Conservation (phyloP, 2,888 invertebrate species). For the Cecidostiba fungosa region DNA sequence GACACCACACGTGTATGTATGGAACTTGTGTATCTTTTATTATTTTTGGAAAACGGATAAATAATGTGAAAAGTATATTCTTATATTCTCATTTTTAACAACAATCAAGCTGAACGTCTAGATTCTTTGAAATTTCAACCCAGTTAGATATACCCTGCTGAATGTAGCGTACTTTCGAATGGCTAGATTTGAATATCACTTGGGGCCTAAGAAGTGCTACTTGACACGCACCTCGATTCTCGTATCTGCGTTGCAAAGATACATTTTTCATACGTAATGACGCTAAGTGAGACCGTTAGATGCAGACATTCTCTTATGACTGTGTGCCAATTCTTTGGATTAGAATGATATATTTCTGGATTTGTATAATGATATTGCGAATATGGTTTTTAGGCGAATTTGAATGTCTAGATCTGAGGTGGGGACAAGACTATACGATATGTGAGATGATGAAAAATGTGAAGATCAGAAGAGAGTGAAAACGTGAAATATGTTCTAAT, state of each 20-base stretch:
- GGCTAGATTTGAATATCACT: not conserved
- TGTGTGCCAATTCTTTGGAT: not conserved
- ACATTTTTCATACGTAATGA: constrained; percentile 14
- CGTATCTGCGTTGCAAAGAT: constrained; percentile 6
- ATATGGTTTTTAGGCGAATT: too few species aligned
- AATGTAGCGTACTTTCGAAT: not conserved
- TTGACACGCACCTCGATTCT: not conserved
- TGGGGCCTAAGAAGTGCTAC: not conserved
- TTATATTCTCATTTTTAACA: not conserved
- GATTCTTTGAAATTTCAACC: not conserved
- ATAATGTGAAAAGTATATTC: not conserved
- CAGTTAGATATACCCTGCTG: not conserved
- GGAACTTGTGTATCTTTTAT: not conserved
- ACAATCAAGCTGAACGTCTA: not conserved
- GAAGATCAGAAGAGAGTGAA: too few species aligned
- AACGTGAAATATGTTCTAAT: too few species aligned
- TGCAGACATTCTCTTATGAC: not conserved
- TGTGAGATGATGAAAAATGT: too few species aligned
- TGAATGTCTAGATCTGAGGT: too few species aligned
- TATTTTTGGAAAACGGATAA: not conserved
- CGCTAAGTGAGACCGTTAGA: not conserved
- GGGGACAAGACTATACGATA: too few species aligned
- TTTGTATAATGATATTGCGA: not conserved
- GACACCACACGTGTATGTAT: too few species aligned
- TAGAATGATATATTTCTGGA: not conserved